Evolutionary conservation across 2,888 invertebrate genomes (phyloP), one percentile per base, ranked within the genome.

Genomic region (Coremacera marginata): DNA sequence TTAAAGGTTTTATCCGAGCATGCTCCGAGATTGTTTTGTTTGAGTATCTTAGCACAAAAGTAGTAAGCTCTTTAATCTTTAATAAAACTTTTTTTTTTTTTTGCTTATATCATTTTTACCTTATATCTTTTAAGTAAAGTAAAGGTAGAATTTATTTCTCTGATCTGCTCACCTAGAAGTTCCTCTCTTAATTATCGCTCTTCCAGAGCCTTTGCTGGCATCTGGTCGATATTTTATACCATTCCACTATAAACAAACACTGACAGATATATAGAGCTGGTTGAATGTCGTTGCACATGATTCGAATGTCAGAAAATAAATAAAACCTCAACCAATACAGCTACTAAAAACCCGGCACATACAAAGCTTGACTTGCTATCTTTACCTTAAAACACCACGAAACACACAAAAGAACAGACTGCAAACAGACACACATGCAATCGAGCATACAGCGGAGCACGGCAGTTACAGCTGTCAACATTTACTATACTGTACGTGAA

Each of bases 381-480:
- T 60, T 44, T 11, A 44, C 44, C 44, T 44, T 14, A 16, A 60
- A 57, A 57, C 57, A 60, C 25, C 25, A 25, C 25, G 25, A 49
- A 22, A 67, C 19, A 52, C 55, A 19, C 11, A 55, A n/a, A 60
- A 57, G 34, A 22, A 34, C 60, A 44, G 34, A 37, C 60, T 11
- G 14, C 60, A 44, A 22, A 37, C 60, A 19, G 14, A n/a, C 71
- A 71, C 34, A 37, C 71, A 71, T 7, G 16, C n/a, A 34, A 22
- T 51, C 16, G 19, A 49, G 5, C 71, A 22, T 37, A 51, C 31
- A 65, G 65, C 65, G 19, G 16, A 11, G 19, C 22, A 57, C 55
- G 34, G 27, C 37, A 55, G 60, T 62, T 68, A 44, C 70, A 70
- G 75, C 75, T 75, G 75, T 75, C 75, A 44, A 44, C 62, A 62